These are phyloP conservation scores for Dicyrtomina minuta DNA, from an alignment of 2,888 invertebrate species.

Conservation along the genomic window DNA sequence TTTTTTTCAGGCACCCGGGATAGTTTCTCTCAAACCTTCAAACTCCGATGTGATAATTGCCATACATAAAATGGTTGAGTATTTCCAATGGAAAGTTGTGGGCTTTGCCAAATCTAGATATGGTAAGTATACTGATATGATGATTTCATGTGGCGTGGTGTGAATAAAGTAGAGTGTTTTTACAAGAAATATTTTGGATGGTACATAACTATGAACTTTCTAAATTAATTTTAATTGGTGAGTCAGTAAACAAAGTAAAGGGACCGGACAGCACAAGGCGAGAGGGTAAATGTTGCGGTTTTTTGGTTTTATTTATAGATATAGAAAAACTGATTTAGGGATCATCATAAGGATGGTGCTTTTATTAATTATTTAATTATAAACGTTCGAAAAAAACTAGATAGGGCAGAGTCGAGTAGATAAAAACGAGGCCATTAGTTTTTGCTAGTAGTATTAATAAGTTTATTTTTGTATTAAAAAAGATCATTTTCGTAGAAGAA, in stretches of 20 bases:
- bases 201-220: too few species aligned
- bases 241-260: neutral
- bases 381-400: neutral
- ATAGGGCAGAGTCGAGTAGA: neutral
- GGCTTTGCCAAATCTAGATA: constrained; percentile 46
- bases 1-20: constrained; percentile 45
- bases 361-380: neutral
- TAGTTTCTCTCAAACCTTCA: constrained; percentile 49
- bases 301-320: too few species aligned
- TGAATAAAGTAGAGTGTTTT: too few species aligned
- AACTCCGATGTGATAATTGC: constrained; percentile 49
- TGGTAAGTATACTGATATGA: too few species aligned
- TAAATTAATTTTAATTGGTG: too few species aligned
- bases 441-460: too few species aligned
- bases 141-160: too few species aligned
- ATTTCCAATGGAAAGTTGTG: constrained; percentile 48
- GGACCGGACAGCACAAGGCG: neutral
- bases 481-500: too few species aligned
- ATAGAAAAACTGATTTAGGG: too few species aligned
- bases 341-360: neutral
- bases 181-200: too few species aligned
- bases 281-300: neutral
- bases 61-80: constrained; percentile 44
- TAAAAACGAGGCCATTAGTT: too few species aligned
- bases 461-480: too few species aligned